A percentile compares a stretch with the other conserved stretches of the same genome.
Evolutionary conservation across 1,140 invertebrate genomes (phyloP).

Genomic region (Ceratina calcarata): DNA sequence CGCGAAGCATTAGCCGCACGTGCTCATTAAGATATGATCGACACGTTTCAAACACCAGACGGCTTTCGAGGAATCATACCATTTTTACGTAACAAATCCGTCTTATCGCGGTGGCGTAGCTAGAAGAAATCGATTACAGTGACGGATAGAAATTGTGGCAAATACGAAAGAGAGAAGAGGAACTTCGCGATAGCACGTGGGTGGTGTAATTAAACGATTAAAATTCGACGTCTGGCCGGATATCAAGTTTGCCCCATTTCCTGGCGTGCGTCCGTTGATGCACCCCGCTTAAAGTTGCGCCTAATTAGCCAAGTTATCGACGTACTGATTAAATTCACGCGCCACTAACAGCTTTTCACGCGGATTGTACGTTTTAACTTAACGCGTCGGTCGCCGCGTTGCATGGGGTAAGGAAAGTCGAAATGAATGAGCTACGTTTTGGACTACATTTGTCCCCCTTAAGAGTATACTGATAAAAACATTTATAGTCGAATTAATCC

Average conservation of each 20-base stretch:
- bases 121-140: background rate
- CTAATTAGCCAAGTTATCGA: constrained; percentile 25
- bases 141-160: background rate
- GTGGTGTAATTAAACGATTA: constrained; percentile 24
- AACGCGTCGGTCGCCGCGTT: background rate
- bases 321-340: constrained; percentile 1
- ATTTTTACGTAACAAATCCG: background rate
- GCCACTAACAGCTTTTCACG: background rate
- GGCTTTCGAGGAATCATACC: background rate
- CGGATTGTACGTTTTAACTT: background rate
- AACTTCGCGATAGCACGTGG: constrained; percentile 19
- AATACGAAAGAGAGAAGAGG: background rate
- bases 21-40: background rate
- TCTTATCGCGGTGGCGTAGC: background rate
- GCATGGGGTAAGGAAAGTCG: background rate
- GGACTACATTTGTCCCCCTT: too few species aligned
- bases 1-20: too few species aligned
- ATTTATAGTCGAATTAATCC: too few species aligned
- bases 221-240: constrained; percentile 22
- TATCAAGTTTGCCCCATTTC: constrained; percentile 41
- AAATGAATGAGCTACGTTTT: background rate
- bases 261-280: background rate
- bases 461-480: too few species aligned
- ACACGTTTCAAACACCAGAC: too few species aligned
- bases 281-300: background rate